Evolutionary conservation across 1,140 invertebrate species (phyloP).

Genomic region (Drosophila varians): DNA sequence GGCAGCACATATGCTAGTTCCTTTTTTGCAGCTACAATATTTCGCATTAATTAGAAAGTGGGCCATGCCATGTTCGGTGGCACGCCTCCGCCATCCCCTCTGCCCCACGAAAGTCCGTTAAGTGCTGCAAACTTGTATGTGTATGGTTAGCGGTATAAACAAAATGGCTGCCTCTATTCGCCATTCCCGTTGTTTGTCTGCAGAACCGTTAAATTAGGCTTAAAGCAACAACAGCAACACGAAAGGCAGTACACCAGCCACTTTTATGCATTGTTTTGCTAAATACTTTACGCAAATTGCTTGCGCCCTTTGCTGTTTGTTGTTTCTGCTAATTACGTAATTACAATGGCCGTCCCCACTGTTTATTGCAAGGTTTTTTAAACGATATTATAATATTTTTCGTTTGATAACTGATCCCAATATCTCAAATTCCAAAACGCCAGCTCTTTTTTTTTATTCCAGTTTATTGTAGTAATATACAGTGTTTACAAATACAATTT

Average conservation of each 20-base stretch:
- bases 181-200: slow-evolving; percentile 61
- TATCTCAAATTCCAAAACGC: no score
- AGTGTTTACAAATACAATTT: no score
- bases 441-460: no score
- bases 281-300: slow-evolving; percentile 66
- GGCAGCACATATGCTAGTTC: slow-evolving; percentile 53
- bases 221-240: slow-evolving; percentile 48
- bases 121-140: slow-evolving; percentile 41
- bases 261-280: slow-evolving; percentile 60
- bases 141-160: slow-evolving; percentile 52
- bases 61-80: slow-evolving; percentile 39
- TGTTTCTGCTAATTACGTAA: slow-evolving; percentile 65
- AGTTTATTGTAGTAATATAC: no score
- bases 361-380: slow-evolving; percentile 8
- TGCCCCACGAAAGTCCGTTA: slow-evolving; percentile 11
- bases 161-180: slow-evolving; percentile 65
- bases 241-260: slow-evolving; percentile 7
- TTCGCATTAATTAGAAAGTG: slow-evolving; percentile 78
- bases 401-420: no score
- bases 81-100: background rate
- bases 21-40: slow-evolving; percentile 54
- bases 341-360: slow-evolving; percentile 32
- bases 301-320: slow-evolving; percentile 19
- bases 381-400: background rate
- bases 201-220: slow-evolving; percentile 70